Evolutionary conservation across 2,888 invertebrate genomes (phyloP).

Genomic region (Lithophane semibrunnea): DNA sequence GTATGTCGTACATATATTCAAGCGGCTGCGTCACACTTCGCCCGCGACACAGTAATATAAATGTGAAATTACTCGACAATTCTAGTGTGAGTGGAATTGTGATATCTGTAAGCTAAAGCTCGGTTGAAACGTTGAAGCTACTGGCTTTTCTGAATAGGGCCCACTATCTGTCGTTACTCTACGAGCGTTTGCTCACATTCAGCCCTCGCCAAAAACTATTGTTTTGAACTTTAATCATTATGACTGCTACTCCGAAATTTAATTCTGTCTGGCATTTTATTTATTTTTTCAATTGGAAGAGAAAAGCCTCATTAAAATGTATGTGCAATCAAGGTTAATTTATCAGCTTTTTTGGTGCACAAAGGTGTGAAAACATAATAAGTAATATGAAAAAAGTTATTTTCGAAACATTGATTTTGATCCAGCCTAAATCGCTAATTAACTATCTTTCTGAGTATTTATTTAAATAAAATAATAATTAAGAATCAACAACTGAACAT

Average conservation of each 20-base stretch:
- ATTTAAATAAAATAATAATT: conserved; percentile 11
- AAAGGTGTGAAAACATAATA: background rate
- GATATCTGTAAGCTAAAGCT: conserved; percentile 77
- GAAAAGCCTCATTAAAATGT: conserved; percentile 8
- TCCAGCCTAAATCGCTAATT: background rate
- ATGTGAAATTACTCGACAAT: conserved; percentile 71
- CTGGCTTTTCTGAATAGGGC: conserved; percentile 78
- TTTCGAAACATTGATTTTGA: background rate
- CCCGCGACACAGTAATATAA: conserved; percentile 62
- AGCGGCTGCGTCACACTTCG: conserved; percentile 53
- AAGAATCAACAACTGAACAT: background rate
- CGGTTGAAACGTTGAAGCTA: conserved; percentile 76
- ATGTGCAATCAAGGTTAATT: conserved; percentile 9
- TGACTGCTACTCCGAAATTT: conserved; percentile 24
- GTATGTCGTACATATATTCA: conserved; percentile 46
- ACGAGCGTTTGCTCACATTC: conserved; percentile 67
- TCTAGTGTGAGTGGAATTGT: conserved; percentile 73
- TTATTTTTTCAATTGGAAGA: conserved; percentile 21
- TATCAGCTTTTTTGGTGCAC: background rate
- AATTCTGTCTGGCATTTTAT: conserved; percentile 36
- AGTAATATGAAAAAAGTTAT: background rate
- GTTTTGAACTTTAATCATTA: conserved; percentile 63
- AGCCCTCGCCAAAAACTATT: conserved; percentile 69
- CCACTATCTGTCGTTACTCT: conserved; percentile 69
- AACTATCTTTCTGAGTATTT: background rate